phyloP scores from a whole-genome alignment of 2,797 vertebrate species.

The Microcaecilia unicolor region DNA sequence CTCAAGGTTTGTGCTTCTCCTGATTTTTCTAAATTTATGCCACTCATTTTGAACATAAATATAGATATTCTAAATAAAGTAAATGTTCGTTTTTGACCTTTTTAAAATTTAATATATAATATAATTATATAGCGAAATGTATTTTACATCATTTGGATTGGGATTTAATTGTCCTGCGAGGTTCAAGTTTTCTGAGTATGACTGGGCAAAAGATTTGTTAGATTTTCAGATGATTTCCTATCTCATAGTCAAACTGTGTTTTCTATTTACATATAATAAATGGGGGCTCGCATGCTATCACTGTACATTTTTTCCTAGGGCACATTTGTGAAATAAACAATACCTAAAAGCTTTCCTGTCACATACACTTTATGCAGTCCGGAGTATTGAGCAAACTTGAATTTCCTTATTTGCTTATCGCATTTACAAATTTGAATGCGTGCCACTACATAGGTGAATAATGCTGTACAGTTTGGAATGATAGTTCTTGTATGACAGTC shows the following conservation, averaged over 20 bases:
- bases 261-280: conserved; percentile 55
- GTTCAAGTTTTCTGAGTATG: conserved; percentile 42
- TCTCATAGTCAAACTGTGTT: conserved; percentile 43
- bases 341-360: conserved; percentile 50
- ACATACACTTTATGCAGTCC: conserved; percentile 55
- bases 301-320: conserved; percentile 46
- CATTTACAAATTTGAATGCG: conserved; percentile 68
- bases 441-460: conserved; percentile 55
- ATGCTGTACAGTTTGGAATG: conserved; percentile 59
- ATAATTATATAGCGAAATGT: conserved; percentile 17
- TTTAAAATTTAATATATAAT: conserved; percentile 16
- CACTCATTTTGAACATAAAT: conserved; percentile 30
- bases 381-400: conserved; percentile 58
- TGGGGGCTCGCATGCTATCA: conserved; percentile 51
- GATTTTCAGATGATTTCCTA: conserved; percentile 57
- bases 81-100: conserved; percentile 31
- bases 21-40: conserved; percentile 17
- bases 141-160: conserved; percentile 35
- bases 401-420: conserved; percentile 50
- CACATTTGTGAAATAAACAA: conserved; percentile 50
- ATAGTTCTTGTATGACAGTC: conserved; percentile 65
- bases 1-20: conserved; percentile 27
- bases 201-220: conserved; percentile 48
- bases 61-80: conserved; percentile 30
- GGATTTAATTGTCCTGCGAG: conserved; percentile 39